A percentile compares a stretch with the other conserved stretches of the same genome.
These are phyloP conservation scores for Branchipolynoe longqiensis DNA, from an alignment of 2,888 invertebrate species.

Conservation along the genomic window DNA sequence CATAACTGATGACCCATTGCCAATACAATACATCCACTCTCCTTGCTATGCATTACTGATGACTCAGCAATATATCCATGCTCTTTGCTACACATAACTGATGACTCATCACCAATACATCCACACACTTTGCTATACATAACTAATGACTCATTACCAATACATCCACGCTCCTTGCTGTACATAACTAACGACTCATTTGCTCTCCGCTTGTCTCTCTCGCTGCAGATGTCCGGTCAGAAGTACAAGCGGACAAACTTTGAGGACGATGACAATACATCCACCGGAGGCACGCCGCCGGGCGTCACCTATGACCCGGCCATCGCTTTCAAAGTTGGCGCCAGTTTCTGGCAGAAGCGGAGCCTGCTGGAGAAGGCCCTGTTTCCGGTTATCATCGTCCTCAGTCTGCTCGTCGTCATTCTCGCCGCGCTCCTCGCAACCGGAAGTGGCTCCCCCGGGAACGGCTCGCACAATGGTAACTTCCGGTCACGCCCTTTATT, in stretches of 20 bases:
- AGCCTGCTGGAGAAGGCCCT: slow-evolving; percentile 74
- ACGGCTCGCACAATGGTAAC: not conserved
- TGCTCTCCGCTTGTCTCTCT: not conserved
- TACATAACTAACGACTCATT: not conserved
- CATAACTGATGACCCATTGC: no score
- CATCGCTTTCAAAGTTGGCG: slow-evolving; percentile 75
- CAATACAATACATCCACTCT: no score
- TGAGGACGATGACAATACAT: slow-evolving; percentile 79
- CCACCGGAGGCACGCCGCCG: slow-evolving; percentile 77
- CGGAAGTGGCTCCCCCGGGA: not conserved
- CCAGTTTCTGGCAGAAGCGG: slow-evolving; percentile 75
- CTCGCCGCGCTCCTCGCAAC: slow-evolving; percentile 46
- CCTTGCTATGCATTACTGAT: not conserved
- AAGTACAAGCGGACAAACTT: slow-evolving; percentile 81
- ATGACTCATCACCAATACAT: slow-evolving; percentile 69
- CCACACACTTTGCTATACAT: no score
- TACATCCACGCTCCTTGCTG: not conserved
- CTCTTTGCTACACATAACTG: no score
- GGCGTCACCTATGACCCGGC: slow-evolving; percentile 74
- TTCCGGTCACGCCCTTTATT: no score
- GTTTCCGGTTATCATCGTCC: slow-evolving; percentile 69
- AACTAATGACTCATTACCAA: no score
- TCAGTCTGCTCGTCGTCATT: slow-evolving; percentile 69
- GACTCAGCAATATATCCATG: slow-evolving; percentile 70
- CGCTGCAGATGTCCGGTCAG: slow-evolving; percentile 79